Conservation (phyloP, 2,888 invertebrate species). For the Boloria euphrosyne region DNA sequence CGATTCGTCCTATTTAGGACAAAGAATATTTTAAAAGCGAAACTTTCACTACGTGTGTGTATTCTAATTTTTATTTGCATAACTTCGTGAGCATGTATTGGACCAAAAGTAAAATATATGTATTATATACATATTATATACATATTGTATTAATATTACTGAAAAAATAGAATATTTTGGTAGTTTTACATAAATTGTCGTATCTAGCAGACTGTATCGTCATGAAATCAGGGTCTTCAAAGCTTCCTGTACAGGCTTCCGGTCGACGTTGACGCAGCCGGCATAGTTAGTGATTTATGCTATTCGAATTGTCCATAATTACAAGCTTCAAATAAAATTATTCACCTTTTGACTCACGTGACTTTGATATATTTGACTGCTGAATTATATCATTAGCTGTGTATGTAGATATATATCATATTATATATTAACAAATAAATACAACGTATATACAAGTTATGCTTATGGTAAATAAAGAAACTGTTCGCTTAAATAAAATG, state of each 20-base stretch:
- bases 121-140: no score
- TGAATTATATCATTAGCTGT: background rate
- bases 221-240: slow-evolving; percentile 58
- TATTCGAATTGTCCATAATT: slow-evolving; percentile 72
- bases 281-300: slow-evolving; percentile 71
- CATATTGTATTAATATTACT: background rate
- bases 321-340: slow-evolving; percentile 56
- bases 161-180: background rate
- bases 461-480: no score
- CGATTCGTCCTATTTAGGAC: no score
- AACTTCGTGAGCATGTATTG: no score
- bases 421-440: background rate
- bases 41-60: no score
- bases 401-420: background rate
- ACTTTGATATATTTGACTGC: slow-evolving; percentile 25
- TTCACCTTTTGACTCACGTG: slow-evolving; percentile 40
- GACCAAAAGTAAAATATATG: no score
- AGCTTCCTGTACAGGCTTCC: slow-evolving; percentile 71
- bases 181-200: slow-evolving; percentile 34
- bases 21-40: no score
- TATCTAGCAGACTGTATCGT: slow-evolving; percentile 47
- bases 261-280: slow-evolving; percentile 65
- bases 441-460: background rate
- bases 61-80: no score
- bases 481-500: background rate